A percentile compares a stretch with the other conserved stretches of the same genome.
Conservation (phyloP, 2,113 vertebrate species). For the Cyrtonyx montezumae region DNA sequence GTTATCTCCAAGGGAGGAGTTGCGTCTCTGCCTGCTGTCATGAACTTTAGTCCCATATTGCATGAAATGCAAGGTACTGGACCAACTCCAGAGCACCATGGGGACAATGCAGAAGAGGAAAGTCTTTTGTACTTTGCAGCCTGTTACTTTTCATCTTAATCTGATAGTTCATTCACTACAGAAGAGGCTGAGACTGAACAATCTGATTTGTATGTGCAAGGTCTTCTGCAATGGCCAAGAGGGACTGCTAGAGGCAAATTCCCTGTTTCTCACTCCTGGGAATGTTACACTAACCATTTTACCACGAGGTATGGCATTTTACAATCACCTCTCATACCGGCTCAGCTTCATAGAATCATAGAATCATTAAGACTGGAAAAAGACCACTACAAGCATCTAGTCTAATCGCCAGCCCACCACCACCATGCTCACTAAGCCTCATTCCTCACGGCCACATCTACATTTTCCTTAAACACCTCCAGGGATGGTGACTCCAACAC, state of each 20-base stretch:
- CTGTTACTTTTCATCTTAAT: neutral
- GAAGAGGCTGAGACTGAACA: neutral
- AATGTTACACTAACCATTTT: neutral
- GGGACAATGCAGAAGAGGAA: rapidly evolving
- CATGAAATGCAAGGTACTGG: neutral
- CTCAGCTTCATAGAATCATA: too few species aligned
- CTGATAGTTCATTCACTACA: neutral
- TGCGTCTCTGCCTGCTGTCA: neutral
- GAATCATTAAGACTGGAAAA: too few species aligned
- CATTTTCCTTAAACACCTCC: too few species aligned
- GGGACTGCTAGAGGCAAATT: neutral
- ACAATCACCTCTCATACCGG: neutral
- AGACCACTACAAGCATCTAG: too few species aligned
- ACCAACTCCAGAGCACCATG: rapidly evolving
- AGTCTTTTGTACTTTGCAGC: neutral
- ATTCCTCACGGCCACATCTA: too few species aligned
- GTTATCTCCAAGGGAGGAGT: neutral
- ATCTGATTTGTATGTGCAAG: neutral
- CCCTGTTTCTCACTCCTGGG: neutral
- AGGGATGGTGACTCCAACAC: too few species aligned
- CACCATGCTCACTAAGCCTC: too few species aligned
- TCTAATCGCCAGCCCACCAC: too few species aligned
- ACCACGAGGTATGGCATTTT: neutral
- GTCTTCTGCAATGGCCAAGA: neutral
- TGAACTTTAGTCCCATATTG: neutral